These are phyloP conservation scores for Larimichthys crocea DNA, from an alignment of 2,113 vertebrate species.

Conservation along the genomic window DNA sequence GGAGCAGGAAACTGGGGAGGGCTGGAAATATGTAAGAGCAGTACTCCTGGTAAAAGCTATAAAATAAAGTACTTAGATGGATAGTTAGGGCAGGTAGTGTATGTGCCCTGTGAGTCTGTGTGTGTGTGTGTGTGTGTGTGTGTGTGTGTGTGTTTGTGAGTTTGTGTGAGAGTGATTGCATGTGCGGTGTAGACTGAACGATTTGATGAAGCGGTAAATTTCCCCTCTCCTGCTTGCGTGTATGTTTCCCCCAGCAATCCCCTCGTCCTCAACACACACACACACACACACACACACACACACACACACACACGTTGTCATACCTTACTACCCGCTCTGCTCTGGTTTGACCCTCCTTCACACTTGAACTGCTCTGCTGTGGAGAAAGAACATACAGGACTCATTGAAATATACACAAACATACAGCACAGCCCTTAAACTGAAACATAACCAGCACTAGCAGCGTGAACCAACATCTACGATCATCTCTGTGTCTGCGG, in stretches of 20 bases:
- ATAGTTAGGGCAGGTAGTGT: constrained; percentile 45
- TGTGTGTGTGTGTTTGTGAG: constrained; percentile 12
- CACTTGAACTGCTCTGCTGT: constrained; percentile 63
- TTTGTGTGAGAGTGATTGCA: constrained; percentile 36
- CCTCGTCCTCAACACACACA: constrained; percentile 28
- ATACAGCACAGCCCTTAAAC: constrained; percentile 15
- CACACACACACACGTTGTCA: constrained; percentile 10
- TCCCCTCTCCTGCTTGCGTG: constrained; percentile 55
- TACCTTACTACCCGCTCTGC: constrained; percentile 28
- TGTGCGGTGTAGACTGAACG: constrained; percentile 41
- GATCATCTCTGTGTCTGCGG: not conserved
- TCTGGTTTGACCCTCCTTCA: constrained; percentile 73
- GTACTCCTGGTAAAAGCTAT: constrained; percentile 46
- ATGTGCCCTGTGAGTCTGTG: constrained; percentile 11
- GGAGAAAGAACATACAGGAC: constrained; percentile 37
- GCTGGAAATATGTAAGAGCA: constrained; percentile 35
- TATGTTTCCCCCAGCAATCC: constrained; percentile 60
- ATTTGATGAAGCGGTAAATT: constrained; percentile 75
- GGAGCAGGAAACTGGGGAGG: constrained; percentile 36
- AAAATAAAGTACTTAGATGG: constrained; percentile 55
- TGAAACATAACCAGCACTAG: constrained; percentile 1
- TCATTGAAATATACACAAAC: constrained; percentile 37
- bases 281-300: constrained; percentile 29
- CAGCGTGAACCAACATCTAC: constrained; percentile 8
- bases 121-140: constrained; percentile 7